Base-by-base conservation (phyloP, 2,888 invertebrate species). In the Pollenia angustigena region DNA sequence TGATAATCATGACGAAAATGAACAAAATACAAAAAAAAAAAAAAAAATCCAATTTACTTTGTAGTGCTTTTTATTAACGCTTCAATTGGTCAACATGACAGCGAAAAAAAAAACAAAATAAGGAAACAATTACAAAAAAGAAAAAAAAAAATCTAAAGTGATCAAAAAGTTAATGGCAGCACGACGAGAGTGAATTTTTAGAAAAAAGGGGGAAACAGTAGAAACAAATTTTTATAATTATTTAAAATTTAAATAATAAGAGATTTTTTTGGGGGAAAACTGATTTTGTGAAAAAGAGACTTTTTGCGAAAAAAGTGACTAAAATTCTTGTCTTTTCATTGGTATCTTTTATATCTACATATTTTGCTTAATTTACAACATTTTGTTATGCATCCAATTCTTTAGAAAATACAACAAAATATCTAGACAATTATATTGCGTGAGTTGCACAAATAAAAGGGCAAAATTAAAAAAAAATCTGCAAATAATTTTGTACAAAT, bases 401-500 rank as follows among this genome's bases (percentile, higher is more conserved):
- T 50, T n/a, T 7, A 14, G 54, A 6, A 71, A 32, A 32, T 32
- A 32, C 6, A 6, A 32, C 32, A 42, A 16, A 54, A 54, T 52
- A n/a, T 56, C 50, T 52, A 23, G 16, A 62, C 62, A 76, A 64
- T 76, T 76, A 52, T 64, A 40, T 64, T 76, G 48, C 76, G 76
- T 76, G 76, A 76, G 50, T 76, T 64, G 76, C 48, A 76, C 42
- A 64, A 64, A 46, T 52, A 52, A 52, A 32, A 50, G 12, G 48
- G 8, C 8, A 46, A 68, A 44, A 66, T 46, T 56, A 12, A 10
- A 48, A 16, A 42, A 12, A 32, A 58, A 32, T 4, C 8, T 32
- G 23, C 18, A 58, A 10, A 1, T 32, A 52, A 2, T 52, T 16
- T 7, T 14, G 12, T 14, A 52, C 32, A 4, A 6, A 32, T 6